phyloP scores from a whole-genome alignment of 2,113 vertebrate genomes.

The Acrocephalus kingi region DNA sequence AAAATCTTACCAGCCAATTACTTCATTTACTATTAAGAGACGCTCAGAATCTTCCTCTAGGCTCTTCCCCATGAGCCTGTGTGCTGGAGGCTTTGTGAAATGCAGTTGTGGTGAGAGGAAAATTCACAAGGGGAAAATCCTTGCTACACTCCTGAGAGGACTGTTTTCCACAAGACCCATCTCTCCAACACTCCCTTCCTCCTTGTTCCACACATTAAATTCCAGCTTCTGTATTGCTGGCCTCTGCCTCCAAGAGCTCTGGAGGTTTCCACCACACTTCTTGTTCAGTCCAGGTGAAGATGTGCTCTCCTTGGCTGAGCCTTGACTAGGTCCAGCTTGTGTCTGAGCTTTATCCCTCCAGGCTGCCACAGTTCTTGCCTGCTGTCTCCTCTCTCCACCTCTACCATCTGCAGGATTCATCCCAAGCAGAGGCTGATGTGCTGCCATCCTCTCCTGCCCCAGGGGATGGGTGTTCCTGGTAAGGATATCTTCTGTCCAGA shows the following conservation, averaged over 20 bases:
- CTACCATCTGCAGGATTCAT: background rate
- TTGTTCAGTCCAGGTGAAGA: background rate
- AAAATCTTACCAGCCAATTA: background rate
- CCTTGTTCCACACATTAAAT: background rate
- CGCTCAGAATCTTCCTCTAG: background rate
- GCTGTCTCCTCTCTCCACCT: background rate
- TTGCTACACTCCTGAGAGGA: background rate
- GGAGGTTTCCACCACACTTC: background rate
- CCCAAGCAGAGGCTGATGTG: background rate
- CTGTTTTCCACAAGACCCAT: background rate
- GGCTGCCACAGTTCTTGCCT: background rate
- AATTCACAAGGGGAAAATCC: fast-evolving
- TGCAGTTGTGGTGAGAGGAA: background rate
- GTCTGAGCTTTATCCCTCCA: background rate
- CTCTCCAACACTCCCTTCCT: background rate
- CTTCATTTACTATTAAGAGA: background rate
- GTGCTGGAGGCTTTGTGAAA: background rate
- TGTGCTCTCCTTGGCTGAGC: background rate
- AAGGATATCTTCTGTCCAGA: background rate
- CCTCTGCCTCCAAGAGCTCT: background rate
- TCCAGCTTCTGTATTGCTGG: background rate
- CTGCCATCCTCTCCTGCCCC: background rate
- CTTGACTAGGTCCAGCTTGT: background rate
- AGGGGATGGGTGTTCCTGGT: background rate
- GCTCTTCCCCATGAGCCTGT: background rate